Base-by-base conservation (phyloP, 2,888 invertebrate genomes). In the Theretra japonica region DNA sequence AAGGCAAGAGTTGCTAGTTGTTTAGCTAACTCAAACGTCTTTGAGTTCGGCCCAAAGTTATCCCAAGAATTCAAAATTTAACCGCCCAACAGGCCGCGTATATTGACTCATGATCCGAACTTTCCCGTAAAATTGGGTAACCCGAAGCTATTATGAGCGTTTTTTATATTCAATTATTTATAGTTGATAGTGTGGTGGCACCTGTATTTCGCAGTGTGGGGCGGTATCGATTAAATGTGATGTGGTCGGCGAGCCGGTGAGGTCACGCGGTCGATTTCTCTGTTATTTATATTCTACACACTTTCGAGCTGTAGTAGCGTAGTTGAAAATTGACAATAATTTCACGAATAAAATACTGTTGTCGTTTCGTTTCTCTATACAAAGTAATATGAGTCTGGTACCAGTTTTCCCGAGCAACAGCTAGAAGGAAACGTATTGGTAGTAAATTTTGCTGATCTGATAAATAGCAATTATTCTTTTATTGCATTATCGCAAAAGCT, bases 181-280 rank as follows among this genome's bases (percentile, higher is more conserved):
- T 33, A 59, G 58, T 53, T 69, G 68, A 50, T 25, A 28, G 53
- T 53, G 53, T n/a, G 25, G 59, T 72, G 58, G 73, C 71, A 75
- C 65, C 65, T 69, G 73, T 59, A 58, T 77, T 77, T 70, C 78
- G 73, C 78, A 75, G 73, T 71, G 60, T 65, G 65, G 69, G 74
- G 75, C 57, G 68, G 60, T 75, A 82, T 81, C 82, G 82, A 81
- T 81, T 77, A 79, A 74, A 80, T 75, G 75, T 75, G 77, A 73
- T 75, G 73, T 62, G 75, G 72, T 75, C 48, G 65, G 65, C 73
- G 69, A 75, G 69, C 75, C 74, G 75, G 75, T 79, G 78, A 81
- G 82, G 82, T 82, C 81, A 78, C 71, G 60, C 74, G 71, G 68
- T 69, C 70, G 69, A 76, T 72, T 75, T 70, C 70, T 57, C 53